phyloP scores from a whole-genome alignment of 35 echinoderm and acorn worm species.

The Holothuria glaberrima region DNA sequence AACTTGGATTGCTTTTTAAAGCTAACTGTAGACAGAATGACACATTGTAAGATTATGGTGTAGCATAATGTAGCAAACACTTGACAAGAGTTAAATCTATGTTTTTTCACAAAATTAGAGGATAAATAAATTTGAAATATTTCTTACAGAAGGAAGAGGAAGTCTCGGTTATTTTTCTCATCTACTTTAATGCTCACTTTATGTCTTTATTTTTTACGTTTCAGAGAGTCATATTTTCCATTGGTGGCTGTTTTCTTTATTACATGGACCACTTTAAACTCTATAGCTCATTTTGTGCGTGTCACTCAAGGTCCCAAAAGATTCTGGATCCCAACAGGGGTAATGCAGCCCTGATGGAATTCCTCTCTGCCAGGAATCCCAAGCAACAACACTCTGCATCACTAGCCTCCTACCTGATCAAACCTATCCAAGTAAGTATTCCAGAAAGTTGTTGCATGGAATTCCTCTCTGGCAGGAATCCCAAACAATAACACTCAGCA shows the following conservation, averaged over 20 bases:
- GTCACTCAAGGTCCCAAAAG: constrained; percentile 94
- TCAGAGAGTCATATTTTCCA: constrained; percentile 85
- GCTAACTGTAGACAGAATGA: too few species aligned
- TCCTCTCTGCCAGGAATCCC: constrained; percentile 97
- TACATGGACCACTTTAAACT: constrained; percentile 99
- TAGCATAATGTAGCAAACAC: too few species aligned
- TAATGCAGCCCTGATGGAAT: constrained; percentile 81
- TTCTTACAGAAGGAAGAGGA: too few species aligned
- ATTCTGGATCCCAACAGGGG: constrained; percentile 86
- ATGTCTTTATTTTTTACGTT: constrained; percentile 2
- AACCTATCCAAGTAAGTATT: constrained; percentile 99
- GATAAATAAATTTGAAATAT: too few species aligned
- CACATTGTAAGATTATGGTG: too few species aligned
- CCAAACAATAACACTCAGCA: constrained; percentile 95
- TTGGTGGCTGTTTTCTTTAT: constrained; percentile 91
- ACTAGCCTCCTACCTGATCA: constrained; percentile 92
- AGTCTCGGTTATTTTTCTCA: too few species aligned
- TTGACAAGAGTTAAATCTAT: too few species aligned
- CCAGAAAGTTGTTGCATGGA: too few species aligned
- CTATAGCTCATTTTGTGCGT: constrained; percentile 97
- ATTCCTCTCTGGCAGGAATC: constrained; percentile 97
- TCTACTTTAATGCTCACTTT: not conserved
- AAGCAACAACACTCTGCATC: constrained; percentile 97
- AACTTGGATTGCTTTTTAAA: too few species aligned
- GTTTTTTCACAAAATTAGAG: too few species aligned